Conservation (phyloP, 2,888 invertebrate species). For the Brachyopa scutellaris region DNA sequence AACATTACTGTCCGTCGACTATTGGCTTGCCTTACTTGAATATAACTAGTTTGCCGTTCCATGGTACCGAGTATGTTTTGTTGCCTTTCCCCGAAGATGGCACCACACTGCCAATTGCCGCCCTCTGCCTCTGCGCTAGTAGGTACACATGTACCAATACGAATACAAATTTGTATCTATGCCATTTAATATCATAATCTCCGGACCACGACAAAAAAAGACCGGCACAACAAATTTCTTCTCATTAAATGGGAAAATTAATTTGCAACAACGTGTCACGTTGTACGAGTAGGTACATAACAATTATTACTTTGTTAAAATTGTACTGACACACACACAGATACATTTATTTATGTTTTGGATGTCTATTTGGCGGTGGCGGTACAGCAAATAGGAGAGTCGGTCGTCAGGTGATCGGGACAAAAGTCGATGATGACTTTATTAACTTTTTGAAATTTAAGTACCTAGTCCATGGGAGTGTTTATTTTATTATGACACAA, state of each 20-base stretch:
- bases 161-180: no score
- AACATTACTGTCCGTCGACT: slow-evolving; percentile 37
- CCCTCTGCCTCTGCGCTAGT: no score
- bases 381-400: neutral
- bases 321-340: slow-evolving; percentile 21
- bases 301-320: slow-evolving; percentile 67
- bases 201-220: slow-evolving; percentile 32
- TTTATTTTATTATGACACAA: neutral
- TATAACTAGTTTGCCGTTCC: slow-evolving; percentile 52
- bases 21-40: slow-evolving; percentile 32
- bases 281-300: no score
- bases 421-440: slow-evolving; percentile 55
- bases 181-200: slow-evolving; percentile 61
- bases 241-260: slow-evolving; percentile 64
- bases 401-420: slow-evolving; percentile 45
- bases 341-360: slow-evolving; percentile 19
- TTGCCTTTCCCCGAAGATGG: slow-evolving; percentile 17
- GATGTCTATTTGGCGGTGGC: neutral
- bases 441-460: slow-evolving; percentile 46
- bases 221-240: slow-evolving; percentile 47
- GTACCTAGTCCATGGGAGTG: slow-evolving; percentile 3
- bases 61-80: slow-evolving; percentile 10
- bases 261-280: slow-evolving; percentile 66
- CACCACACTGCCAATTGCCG: neutral
- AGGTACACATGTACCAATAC: no score